These are phyloP conservation scores for Coregonus sp. DNA, from an alignment of 2,797 vertebrate species.

Conservation along the genomic window DNA sequence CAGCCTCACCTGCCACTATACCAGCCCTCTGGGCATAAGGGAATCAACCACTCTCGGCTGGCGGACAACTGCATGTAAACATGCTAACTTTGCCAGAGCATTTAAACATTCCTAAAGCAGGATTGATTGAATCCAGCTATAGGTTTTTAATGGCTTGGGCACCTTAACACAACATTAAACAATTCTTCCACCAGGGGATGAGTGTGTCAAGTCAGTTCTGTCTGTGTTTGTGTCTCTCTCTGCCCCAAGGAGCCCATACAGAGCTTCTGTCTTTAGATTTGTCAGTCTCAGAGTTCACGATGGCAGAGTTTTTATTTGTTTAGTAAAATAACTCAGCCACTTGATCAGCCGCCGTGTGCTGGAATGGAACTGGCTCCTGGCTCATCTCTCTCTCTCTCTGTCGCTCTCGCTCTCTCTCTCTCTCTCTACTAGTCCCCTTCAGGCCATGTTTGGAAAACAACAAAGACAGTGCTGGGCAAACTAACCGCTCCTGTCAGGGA, in stretches of 20 bases:
- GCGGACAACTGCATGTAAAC: neutral
- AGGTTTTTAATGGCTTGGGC: slow-evolving; percentile 1
- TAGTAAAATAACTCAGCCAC: slow-evolving; percentile 43
- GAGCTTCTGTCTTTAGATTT: slow-evolving; percentile 47
- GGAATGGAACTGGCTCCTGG: neutral
- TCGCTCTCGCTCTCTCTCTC: slow-evolving; percentile 28
- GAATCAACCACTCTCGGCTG: slow-evolving; percentile 24
- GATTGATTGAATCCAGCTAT: slow-evolving; percentile 19
- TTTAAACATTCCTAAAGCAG: slow-evolving; percentile 49
- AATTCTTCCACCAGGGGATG: no score
- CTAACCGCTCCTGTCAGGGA: slow-evolving; percentile 46
- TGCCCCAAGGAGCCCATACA: slow-evolving; percentile 3
- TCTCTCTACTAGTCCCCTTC: slow-evolving; percentile 46
- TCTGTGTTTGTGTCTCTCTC: neutral
- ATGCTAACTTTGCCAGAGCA: neutral
- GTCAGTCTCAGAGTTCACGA: slow-evolving; percentile 39
- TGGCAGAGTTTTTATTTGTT: slow-evolving; percentile 35
- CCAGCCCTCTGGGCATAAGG: slow-evolving; percentile 33
- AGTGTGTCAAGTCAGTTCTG: no score
- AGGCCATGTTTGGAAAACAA: slow-evolving; percentile 45
- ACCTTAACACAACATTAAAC: slow-evolving; percentile 14
- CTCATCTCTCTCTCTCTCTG: neutral
- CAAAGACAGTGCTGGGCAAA: slow-evolving; percentile 46
- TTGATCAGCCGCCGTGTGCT: slow-evolving; percentile 24
- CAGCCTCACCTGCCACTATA: neutral